Evolutionary conservation across 2,888 invertebrate species (phyloP), one percentile per base, ranked within the genome.

Genomic region (Cyrtodaria siliqua): DNA sequence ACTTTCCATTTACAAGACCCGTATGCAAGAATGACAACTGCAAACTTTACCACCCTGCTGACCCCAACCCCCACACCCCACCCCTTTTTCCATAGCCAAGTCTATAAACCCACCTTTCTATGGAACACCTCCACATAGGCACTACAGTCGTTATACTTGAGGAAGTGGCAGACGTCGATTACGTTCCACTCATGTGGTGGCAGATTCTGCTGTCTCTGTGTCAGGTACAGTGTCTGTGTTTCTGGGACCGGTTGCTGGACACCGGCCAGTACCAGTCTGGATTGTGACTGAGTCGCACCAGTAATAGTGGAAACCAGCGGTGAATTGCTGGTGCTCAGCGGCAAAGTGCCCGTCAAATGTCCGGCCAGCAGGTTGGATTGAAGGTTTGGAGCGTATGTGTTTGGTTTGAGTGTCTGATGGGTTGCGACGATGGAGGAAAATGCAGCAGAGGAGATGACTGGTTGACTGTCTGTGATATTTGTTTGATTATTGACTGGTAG

Each of bases 101-200:
- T n/a, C n/a, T n/a, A n/a, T n/a, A 55, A 18, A 80, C 90, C 91
- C 88, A 94, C 94, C 91, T 94, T 93, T 89, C 94, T 94, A 76
- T 93, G 94, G 91, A 95, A 95, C 82, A 94, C 94, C 89, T 95
- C 95, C 87, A 94, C 94, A 85, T 95, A 95, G 0, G 94, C 93
- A 49, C 94, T 94, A 91, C 95, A 95, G 92, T 98, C 98, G 92
- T 98, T 98, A 50, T 97, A 96, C 56, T 96, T 95, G 61, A 98
- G 95, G 94, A 98, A 98, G 92, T 97, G 96, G 24, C 96, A 96
- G 9, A 98, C 98, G 91, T 98, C 97, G 83, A 95, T 95, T 0
- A 96, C 95, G 79, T 95, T 96, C 98, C 98, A 98, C 75, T 95
- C 95, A 44, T 94, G 94, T 12, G 96, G 96, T 81, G 94, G 93